A percentile compares a stretch with the other conserved stretches of the same genome.
Evolutionary conservation across 2,113 vertebrate species (phyloP).

Genomic region (Porphyrio hochstetteri): DNA sequence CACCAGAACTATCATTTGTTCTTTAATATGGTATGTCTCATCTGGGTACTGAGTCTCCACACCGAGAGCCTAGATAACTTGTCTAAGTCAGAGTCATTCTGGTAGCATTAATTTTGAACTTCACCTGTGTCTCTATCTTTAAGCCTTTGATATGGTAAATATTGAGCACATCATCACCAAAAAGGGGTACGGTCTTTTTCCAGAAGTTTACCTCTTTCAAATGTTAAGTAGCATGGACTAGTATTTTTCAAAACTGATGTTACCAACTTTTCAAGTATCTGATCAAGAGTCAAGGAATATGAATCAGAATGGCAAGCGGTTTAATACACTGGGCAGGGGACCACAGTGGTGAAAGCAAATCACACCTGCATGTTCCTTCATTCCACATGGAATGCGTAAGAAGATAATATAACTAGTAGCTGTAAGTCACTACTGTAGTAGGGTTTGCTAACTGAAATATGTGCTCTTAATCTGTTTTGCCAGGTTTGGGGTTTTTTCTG

Average conservation of each 20-base stretch:
- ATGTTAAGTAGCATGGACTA: background rate
- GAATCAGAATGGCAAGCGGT: background rate
- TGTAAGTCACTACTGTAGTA: background rate
- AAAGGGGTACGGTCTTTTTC: background rate
- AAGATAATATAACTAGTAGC: background rate
- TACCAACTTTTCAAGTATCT: background rate
- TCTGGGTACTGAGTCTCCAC: background rate
- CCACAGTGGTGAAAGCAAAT: background rate
- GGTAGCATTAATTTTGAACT: background rate
- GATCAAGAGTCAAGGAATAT: background rate
- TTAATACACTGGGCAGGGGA: background rate
- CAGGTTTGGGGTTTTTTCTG: background rate
- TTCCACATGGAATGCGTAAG: background rate
- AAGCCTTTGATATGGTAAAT: background rate
- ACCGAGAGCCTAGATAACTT: background rate
- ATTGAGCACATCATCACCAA: background rate
- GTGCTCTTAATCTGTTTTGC: background rate
- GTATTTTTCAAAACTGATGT: background rate
- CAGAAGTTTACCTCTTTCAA: background rate
- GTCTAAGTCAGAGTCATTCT: background rate
- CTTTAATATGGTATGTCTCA: background rate
- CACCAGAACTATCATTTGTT: background rate
- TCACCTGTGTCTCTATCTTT: background rate
- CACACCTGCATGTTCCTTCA: background rate
- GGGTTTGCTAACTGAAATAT: background rate